phyloP scores from a whole-genome alignment of 2,113 vertebrate genomes.

The Urocolius indicus region DNA sequence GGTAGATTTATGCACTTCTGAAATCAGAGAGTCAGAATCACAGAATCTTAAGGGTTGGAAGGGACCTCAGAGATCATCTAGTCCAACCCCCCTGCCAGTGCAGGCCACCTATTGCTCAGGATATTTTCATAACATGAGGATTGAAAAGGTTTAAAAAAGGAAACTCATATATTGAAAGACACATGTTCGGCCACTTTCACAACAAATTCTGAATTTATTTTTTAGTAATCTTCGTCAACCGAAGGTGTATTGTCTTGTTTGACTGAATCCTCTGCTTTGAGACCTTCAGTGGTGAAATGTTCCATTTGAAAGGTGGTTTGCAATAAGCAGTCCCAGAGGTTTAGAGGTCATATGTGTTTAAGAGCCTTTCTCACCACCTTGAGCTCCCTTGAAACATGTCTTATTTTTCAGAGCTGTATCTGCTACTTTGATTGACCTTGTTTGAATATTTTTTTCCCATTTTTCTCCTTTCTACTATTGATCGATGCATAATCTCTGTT shows the following conservation, averaged over 20 bases:
- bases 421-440: neutral
- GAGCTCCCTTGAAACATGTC: neutral
- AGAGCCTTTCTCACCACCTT: neutral
- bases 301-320: neutral
- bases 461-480: neutral
- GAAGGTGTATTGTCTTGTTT: neutral
- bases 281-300: neutral
- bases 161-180: neutral
- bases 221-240: neutral
- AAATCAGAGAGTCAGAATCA: neutral
- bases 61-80: no score
- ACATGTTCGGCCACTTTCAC: neutral
- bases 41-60: no score
- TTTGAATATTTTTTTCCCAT: neutral
- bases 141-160: neutral
- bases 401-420: neutral
- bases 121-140: neutral
- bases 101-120: neutral
- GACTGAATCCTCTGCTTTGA: neutral
- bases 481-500: neutral
- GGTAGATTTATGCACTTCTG: neutral
- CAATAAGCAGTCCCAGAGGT: neutral
- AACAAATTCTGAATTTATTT: neutral
- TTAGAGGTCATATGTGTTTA: neutral
- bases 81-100: no score